Conservation (phyloP, 2,888 invertebrate genomes). For the Aleiodes testaceus region DNA sequence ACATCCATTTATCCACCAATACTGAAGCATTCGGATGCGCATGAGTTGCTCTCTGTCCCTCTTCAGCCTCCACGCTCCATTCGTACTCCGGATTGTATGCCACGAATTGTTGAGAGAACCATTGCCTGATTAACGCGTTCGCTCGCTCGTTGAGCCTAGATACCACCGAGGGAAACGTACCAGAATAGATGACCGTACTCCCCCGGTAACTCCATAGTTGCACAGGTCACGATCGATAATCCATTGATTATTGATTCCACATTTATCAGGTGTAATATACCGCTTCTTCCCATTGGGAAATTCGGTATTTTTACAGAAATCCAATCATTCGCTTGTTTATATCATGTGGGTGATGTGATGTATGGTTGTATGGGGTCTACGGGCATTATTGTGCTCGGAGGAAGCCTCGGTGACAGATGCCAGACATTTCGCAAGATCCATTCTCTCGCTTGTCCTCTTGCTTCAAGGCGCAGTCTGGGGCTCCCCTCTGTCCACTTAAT, state of each 20-base stretch:
- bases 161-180: constrained; percentile 36
- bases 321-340: too few relatives aligned
- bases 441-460: too few relatives aligned
- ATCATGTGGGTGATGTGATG: too few relatives aligned
- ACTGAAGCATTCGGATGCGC: constrained; percentile 6
- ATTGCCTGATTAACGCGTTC: constrained; percentile 42
- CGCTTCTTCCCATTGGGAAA: constrained; percentile 3
- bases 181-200: constrained; percentile 29
- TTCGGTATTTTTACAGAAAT: background rate
- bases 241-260: constrained; percentile 31
- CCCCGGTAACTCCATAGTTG: constrained; percentile 20
- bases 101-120: constrained; percentile 42
- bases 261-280: constrained; percentile 12
- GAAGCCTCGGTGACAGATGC: constrained; percentile 68
- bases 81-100: constrained; percentile 37
- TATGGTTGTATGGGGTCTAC: constrained; percentile 28
- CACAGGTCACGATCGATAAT: constrained; percentile 26
- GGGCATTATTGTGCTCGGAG: constrained; percentile 46
- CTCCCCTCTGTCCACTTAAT: constrained; percentile 62
- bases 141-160: constrained; percentile 41
- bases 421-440: constrained; percentile 62
- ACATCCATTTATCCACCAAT: constrained; percentile 18
- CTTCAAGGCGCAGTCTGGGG: too few relatives aligned
- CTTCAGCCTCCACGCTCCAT: constrained; percentile 25
- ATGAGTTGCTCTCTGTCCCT: background rate